Conservation (phyloP, 2,113 vertebrate species). For the Amazona guildingii region DNA sequence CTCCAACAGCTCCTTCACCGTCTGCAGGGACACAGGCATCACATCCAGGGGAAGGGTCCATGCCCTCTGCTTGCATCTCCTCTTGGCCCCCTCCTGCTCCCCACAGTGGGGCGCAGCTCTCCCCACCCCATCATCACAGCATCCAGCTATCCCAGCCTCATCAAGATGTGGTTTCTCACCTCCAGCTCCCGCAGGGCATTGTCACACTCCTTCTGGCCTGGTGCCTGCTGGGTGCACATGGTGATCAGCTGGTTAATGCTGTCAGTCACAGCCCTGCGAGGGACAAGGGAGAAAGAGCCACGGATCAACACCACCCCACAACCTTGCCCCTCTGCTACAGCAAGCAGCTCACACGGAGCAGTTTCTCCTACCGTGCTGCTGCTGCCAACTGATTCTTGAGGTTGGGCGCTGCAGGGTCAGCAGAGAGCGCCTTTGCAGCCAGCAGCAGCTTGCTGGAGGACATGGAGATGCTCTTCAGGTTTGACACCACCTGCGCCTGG, state of each 20-base stretch:
- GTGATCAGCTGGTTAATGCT: slow-evolving; percentile 99
- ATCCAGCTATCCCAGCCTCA: not conserved
- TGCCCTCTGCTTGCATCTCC: not conserved
- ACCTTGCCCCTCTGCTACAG: not conserved
- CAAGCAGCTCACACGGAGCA: not conserved
- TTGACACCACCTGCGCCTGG: slow-evolving; percentile 91
- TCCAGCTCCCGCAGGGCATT: slow-evolving; percentile 93
- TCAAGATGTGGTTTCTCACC: slow-evolving; percentile 66
- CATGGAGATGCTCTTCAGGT: slow-evolving; percentile 98
- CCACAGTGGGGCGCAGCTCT: accelerated
- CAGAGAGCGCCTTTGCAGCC: slow-evolving; percentile 93
- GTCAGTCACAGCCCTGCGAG: slow-evolving; percentile 88
- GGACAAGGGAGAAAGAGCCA: not conserved
- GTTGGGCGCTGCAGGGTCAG: slow-evolving; percentile 90
- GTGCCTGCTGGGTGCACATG: slow-evolving; percentile 96
- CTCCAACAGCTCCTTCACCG: slow-evolving; percentile 91
- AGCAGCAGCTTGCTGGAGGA: slow-evolving; percentile 95
- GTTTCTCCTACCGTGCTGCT: slow-evolving; percentile 83
- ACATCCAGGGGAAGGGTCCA: not conserved
- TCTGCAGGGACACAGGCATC: slow-evolving; percentile 71
- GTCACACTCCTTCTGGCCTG: slow-evolving; percentile 96
- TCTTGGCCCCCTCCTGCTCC: not conserved
- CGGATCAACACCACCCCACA: not conserved
- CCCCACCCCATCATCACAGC: not conserved
- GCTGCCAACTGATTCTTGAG: slow-evolving; percentile 96